Evolutionary conservation across 2,888 invertebrate species (phyloP), one percentile per base, ranked within the genome.

Genomic region (Stegophylla sp.): DNA sequence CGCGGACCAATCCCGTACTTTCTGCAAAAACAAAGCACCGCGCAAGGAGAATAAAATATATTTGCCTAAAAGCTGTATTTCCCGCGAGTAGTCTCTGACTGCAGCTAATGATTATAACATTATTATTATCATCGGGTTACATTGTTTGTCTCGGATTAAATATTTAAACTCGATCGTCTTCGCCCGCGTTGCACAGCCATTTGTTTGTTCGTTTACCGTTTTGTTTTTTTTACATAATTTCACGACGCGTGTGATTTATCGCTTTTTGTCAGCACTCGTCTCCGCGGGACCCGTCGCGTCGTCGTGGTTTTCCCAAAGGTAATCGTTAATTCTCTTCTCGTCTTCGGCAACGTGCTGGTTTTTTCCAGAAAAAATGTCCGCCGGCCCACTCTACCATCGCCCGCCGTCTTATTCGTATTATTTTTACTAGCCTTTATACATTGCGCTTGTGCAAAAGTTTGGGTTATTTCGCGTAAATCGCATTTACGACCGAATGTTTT

Each of bases 381-480:
- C 28, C 34, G n/a, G 28, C 26, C 20, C 26, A 26, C 28, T 28
- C n/a, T 61, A 20, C 20, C 61, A 17, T 41, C 45, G 59, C 72
- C 56, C 45, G 59, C 72, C 61, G 34, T 66, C 75, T 64, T 53
- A 20, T 66, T 77, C 13, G 43, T 69, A 77, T 77, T 77, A 79
- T 79, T 79, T 79, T 79, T 71, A 69, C 71, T 41, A 45, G 77
- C 59, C n/a, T n/a, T 59, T 77, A 77, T 77, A 67, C 77, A 48
- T 77, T 56, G 69, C 34, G n/a, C n/a, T n/a, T n/a, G 48, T 12
- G 66, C 66, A 69, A 71, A 79, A 71, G 34, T 79, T 79, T 71
- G 20, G 79, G 79, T 10, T 63, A 61, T 71, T 79, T 71, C 79
- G 69, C 79, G 79, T 71, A 79, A 79, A 79, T 79, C 69, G 79